These are phyloP conservation scores for Nipponia nippon DNA, from an alignment of 2,113 vertebrate species.

Conservation along the genomic window DNA sequence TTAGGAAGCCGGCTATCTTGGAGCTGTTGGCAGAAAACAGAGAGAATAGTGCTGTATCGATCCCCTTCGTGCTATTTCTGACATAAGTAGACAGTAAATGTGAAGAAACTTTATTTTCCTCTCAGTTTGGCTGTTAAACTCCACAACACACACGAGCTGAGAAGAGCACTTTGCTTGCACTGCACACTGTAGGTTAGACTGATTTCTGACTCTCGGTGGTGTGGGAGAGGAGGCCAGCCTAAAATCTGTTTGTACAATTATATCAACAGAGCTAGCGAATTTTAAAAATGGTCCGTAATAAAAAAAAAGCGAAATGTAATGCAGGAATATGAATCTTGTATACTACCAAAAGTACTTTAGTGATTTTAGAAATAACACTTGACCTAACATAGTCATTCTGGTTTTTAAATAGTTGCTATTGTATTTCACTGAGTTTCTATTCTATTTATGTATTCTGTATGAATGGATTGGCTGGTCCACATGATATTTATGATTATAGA, in stretches of 20 bases:
- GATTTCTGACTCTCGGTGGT: neutral
- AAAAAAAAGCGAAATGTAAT: neutral
- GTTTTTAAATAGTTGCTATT: neutral
- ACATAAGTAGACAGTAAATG: neutral
- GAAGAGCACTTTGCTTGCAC: neutral
- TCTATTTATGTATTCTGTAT: neutral
- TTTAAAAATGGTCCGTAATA: neutral
- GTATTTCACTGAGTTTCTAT: neutral
- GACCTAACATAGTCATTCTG: neutral
- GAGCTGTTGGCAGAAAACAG: neutral
- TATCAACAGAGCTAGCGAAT: neutral
- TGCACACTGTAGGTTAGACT: neutral
- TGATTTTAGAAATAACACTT: neutral
- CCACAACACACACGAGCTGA: neutral
- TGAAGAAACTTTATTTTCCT: constrained; percentile 1
- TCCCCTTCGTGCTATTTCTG: neutral
- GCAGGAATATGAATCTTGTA: neutral
- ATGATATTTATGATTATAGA: constrained; percentile 24
- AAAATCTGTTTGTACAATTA: neutral
- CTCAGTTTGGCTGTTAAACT: neutral
- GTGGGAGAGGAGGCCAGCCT: neutral
- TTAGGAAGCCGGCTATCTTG: neutral
- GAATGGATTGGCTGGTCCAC: neutral
- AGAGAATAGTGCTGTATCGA: neutral
- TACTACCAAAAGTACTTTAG: neutral